Base-by-base conservation (phyloP, 2,888 invertebrate species). In the Eristalis intricaria region DNA sequence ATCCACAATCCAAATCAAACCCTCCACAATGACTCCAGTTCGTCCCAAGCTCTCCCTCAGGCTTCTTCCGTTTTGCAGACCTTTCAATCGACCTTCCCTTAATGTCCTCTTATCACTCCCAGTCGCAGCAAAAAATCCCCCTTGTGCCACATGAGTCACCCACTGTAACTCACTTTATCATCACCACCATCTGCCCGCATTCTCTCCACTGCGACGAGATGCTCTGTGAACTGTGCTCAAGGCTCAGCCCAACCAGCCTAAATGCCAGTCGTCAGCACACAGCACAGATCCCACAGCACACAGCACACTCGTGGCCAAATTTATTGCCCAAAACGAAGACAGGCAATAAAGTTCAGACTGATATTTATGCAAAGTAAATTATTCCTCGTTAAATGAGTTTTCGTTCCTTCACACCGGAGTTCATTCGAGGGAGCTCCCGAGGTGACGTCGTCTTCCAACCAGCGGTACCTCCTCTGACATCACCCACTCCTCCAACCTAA, bases 311-410 rank as follows among this genome's bases (percentile, higher is more conserved):
- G 43, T 66, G 74, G 66, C 29, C 78, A 61, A 80, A 77, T 83
- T 86, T 79, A 83, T 75, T 70, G 66, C 75, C 61, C 43, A 22
- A 79, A 75, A 83, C 75, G 75, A 75, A 79, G 86, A 83, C 83
- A 86, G 86, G 86, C 86, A 83, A 86, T 86, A 86, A 83, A 79
- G 78, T 75, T 86, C 35, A 63, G 71, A 71, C 58, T 70, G 75
- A 79, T 86, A 86, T 86, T 86, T 86, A 86, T 86, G 86, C 86
- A 86, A 83, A 86, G 83, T 86, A 86, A 86, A 86, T 86, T 83
- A 86, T 86, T 86, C 71, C 83, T 71, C 83, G 78, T 83, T 86
- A 86, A 83, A 83, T 86, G 86, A 75, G 58, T 83, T 86, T 86
- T 68, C 71, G 66, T 66, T 74, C 63, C 35, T 74, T 35, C 29